Evolutionary conservation across 2,888 invertebrate species (phyloP).

Genomic region (Sipha maydis): DNA sequence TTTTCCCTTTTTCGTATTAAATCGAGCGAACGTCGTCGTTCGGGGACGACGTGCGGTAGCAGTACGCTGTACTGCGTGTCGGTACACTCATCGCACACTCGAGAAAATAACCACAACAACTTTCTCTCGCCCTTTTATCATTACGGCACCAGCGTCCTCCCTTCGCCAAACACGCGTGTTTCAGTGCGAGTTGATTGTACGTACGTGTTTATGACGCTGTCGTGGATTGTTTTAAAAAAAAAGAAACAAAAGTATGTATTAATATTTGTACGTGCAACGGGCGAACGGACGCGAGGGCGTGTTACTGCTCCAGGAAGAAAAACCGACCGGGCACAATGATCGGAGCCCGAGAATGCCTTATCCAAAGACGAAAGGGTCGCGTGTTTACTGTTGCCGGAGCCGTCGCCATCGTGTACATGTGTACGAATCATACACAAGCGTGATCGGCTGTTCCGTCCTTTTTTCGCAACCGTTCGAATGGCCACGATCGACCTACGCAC

Average conservation of each 20-base stretch:
- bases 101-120: conserved; percentile 4
- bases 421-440: no score
- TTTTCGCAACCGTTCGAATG: no score
- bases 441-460: no score
- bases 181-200: background rate
- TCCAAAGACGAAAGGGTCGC: no score
- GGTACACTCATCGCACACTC: background rate
- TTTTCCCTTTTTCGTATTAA: background rate
- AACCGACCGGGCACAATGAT: no score
- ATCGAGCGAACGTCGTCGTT: background rate
- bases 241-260: background rate
- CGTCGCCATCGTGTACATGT: no score
- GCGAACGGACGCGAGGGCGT: background rate
- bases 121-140: background rate
- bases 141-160: no score
- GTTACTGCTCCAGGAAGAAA: background rate
- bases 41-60: background rate
- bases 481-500: no score
- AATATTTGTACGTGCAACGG: background rate
- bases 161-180: background rate
- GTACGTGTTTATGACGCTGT: background rate
- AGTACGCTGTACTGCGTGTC: background rate
- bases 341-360: background rate
- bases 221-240: background rate
- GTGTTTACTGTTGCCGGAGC: no score